Conservation (phyloP, 2,888 invertebrate genomes). For the Carterocephalus palaemon region DNA sequence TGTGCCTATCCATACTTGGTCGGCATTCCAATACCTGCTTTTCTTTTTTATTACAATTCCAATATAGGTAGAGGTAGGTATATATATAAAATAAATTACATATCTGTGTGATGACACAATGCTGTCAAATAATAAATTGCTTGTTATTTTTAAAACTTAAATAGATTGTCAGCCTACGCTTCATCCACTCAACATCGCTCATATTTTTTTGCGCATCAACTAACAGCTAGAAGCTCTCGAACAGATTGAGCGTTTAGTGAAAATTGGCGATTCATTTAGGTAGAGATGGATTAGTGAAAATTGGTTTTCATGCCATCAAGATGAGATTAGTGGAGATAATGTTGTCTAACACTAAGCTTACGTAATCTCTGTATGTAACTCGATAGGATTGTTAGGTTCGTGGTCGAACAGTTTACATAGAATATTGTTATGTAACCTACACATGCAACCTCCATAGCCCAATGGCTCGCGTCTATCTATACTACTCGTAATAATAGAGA, state of each 20-base stretch:
- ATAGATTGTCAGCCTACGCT: too few relatives aligned
- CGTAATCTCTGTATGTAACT: slow-evolving; percentile 18
- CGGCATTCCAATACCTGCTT: too few relatives aligned
- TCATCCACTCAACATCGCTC: too few relatives aligned
- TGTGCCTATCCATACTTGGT: too few relatives aligned
- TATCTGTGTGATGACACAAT: too few relatives aligned
- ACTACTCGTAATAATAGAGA: too few relatives aligned
- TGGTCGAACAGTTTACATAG: background rate
- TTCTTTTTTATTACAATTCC: too few relatives aligned
- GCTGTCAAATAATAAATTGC: too few relatives aligned
- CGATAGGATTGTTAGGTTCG: slow-evolving; percentile 16
- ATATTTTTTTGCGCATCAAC: slow-evolving; percentile 5
- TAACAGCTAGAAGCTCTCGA: slow-evolving; percentile 6
- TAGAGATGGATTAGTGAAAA: slow-evolving; percentile 17
- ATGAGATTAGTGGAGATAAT: slow-evolving; percentile 14
- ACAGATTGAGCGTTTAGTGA: slow-evolving; percentile 17
- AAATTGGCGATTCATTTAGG: slow-evolving; percentile 18
- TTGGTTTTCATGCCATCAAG: slow-evolving; percentile 22
- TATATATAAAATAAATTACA: too few relatives aligned
- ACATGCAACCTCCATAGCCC: background rate
- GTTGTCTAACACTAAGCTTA: slow-evolving; percentile 14
- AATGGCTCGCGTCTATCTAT: background rate
- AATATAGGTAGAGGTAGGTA: too few relatives aligned
- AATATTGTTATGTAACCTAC: slow-evolving; percentile 7
- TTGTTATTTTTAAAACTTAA: too few relatives aligned